Evolutionary conservation across 1,140 invertebrate species (phyloP), one percentile per base, ranked within the genome.

Genomic region (Planococcus citri): DNA sequence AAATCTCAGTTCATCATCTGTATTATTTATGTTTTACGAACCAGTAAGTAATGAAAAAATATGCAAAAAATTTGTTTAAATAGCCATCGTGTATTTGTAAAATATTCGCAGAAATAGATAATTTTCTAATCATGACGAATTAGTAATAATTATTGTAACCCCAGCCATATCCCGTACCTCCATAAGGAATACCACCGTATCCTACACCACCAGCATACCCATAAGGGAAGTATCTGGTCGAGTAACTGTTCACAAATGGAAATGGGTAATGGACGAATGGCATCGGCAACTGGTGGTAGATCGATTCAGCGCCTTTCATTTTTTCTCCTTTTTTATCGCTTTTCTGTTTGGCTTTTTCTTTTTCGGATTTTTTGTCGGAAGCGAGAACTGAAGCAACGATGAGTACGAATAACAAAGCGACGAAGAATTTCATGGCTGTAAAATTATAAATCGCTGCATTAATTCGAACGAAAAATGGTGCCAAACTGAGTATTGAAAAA

Each of bases 251-350:
- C 21, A 64, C 60, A 21, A 64, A 64, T 4, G 60, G 60, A 25
- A 6, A 64, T 25, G 60, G 21, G 24, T 64, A 64, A 27, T 25
- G 60, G 10, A 64, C 60, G 22, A 64, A 64, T 64, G 60, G 60
- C 60, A 64, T 25, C 17, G 60, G 60, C 24, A 64, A 27, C 6
- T 24, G 25, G 20, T 64, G 60, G 25, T 64, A 64, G 3, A 64
- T 20, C 2, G 60, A 64, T 25, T 64, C 60, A 1, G 60, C 60
- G 3, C 60, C 60, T 64, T 64, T 64, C 60, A 64, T 25, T 64
- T 64, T 64, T 64, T 64, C 60, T 1, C 25, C 25, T 64, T 64
- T 64, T 64, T 64, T 64, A 10, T 64, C 60, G 2, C 17, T 25
- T 64, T 64, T 25, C 4, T 25, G 20, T 27, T 64, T 24, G 20